Percentiles rank a stretch among this genome's conserved stretches.
phyloP scores from a whole-genome alignment of 1,140 invertebrate species.

The Tribolium castaneum region DNA sequence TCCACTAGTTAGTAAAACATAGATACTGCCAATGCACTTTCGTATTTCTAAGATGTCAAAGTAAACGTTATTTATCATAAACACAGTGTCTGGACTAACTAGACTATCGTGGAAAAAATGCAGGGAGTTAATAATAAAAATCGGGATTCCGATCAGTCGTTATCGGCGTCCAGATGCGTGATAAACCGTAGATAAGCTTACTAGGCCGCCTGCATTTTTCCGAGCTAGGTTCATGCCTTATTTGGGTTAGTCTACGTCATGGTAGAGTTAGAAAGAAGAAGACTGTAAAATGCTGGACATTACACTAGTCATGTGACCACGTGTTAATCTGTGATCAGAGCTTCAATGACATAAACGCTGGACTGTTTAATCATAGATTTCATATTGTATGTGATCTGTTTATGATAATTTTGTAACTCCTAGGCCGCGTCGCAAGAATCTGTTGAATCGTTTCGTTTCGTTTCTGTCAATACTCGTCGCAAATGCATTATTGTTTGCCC shows the following conservation, averaged over 20 bases:
- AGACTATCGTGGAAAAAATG: slow-evolving; percentile 28
- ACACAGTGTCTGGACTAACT: slow-evolving; percentile 44
- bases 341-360: slow-evolving; percentile 58
- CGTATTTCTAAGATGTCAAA: slow-evolving; percentile 40
- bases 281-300: slow-evolving; percentile 61
- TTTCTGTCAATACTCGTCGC: slow-evolving; percentile 59
- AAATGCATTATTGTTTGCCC: slow-evolving; percentile 61
- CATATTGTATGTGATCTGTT: slow-evolving; percentile 59
- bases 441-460: slow-evolving; percentile 53
- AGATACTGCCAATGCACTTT: slow-evolving; percentile 46
- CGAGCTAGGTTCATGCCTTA: slow-evolving; percentile 38
- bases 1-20: slow-evolving; percentile 63
- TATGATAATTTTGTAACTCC: slow-evolving; percentile 42
- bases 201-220: slow-evolving; percentile 36
- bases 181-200: slow-evolving; percentile 24
- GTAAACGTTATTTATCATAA: slow-evolving; percentile 40
- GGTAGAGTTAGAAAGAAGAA: slow-evolving; percentile 51
- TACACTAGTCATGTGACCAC: slow-evolving; percentile 63
- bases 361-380: slow-evolving; percentile 57
- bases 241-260: slow-evolving; percentile 28
- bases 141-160: not conserved
- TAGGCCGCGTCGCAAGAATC: slow-evolving; percentile 11
- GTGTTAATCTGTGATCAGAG: slow-evolving; percentile 63
- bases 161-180: not conserved
- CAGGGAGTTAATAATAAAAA: slow-evolving; percentile 6